These are phyloP conservation scores for Drosophila tsacasi DNA, from an alignment of 1,140 invertebrate genomes.

Conservation along the genomic window DNA sequence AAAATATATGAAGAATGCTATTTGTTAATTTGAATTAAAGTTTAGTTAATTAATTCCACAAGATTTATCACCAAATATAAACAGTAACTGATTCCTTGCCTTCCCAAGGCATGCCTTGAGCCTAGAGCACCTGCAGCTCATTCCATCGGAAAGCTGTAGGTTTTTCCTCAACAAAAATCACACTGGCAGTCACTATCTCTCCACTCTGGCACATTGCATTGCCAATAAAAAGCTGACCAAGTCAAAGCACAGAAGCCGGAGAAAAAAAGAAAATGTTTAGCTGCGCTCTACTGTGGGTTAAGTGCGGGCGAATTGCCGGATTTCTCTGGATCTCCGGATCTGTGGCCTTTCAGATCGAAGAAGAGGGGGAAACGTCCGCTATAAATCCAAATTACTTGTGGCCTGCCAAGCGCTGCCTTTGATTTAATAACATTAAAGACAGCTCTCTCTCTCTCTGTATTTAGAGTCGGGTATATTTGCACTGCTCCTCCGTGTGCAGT, in stretches of 20 bases:
- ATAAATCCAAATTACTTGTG: conserved; percentile 71
- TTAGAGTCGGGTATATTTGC: conserved; percentile 4
- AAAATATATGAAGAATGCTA: too few species aligned
- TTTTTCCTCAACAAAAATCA: not conserved
- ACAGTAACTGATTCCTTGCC: not conserved
- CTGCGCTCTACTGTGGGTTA: conserved; percentile 36
- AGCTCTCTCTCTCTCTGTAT: not conserved
- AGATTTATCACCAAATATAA: not conserved
- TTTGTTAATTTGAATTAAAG: too few species aligned
- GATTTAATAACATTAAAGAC: conserved; percentile 68
- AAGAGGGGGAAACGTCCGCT: conserved; percentile 21
- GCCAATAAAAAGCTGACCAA: conserved; percentile 63
- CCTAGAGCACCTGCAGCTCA: not conserved
- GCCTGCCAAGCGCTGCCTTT: conserved; percentile 46
- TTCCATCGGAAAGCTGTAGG: not conserved
- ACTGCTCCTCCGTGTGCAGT: not conserved
- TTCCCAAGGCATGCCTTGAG: not conserved
- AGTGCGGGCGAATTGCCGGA: conserved; percentile 19
- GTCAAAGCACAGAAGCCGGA: conserved; percentile 25
- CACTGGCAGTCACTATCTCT: too few species aligned
- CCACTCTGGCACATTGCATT: conserved; percentile 38
- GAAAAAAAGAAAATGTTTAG: conserved; percentile 30
- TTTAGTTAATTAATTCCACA: not conserved
- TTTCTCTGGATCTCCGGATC: not conserved
- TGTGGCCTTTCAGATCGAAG: conserved; percentile 1